Base-by-base conservation (phyloP, 1,140 invertebrate genomes). In the Drosophila nebulosa region DNA sequence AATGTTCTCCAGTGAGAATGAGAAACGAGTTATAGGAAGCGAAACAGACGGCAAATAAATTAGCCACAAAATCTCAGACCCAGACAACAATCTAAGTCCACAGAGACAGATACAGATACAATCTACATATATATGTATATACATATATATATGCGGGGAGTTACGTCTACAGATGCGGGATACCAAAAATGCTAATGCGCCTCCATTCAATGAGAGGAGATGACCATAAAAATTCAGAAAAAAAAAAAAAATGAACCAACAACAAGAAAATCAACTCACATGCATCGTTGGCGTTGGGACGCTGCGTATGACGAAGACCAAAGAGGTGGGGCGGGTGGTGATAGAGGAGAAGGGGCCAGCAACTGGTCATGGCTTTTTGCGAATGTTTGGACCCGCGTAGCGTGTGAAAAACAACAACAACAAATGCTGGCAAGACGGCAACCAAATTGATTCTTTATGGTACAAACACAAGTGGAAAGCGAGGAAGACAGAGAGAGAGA, bases 111-210 rank as follows among this genome's bases (percentile, higher is more conserved):
- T 16, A 26, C 42, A 51, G 46, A 69, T 65, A 74, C 56, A 65
- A 70, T 64, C 62, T 64, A 55, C 24, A 39, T 52, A 42, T 53
- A 53, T 9, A 26, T 35, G 36, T 6, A 52, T 14, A 61, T 21
- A 78, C 46, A 51, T 36, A 55, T 64, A 39, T 51, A 68, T 59
- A 64, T 66, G 63, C 51, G 51, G 57, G 64, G 57, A 63, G 60
- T 69, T 64, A 79, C 39, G 76, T 67, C 72, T 58, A 79, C 71
- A 84, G 35, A 70, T 69, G 60, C 68, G 62, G 39, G 61, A 64
- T 66, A 76, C 61, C 36, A 69, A 79, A 46, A 74, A 79, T 79
- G 81, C 78, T 86, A 85, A 85, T 86, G 78, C 78, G 60, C 36
- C 58, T 57, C 42, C 78, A 73, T 69, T 66, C 77, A 64, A 64